Percentiles rank a stretch among this genome's conserved stretches.
Conservation (phyloP, 2,113 vertebrate genomes). For the Callospermophilus lateralis region DNA sequence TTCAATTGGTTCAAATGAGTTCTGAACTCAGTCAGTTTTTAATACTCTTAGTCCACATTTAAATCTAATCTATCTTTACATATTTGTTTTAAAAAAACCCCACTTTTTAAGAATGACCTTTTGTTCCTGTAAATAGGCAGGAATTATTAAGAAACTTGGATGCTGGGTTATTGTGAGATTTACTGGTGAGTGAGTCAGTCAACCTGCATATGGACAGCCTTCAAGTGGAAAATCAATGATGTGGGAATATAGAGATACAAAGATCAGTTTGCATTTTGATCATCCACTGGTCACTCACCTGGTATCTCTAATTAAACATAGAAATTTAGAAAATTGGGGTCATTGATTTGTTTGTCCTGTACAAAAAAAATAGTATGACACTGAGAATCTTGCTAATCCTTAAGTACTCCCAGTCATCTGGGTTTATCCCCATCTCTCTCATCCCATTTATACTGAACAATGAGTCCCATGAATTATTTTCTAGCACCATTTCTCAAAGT, state of each 20-base stretch:
- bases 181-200: background rate
- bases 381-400: background rate
- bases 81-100: constrained; percentile 72
- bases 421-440: accelerated
- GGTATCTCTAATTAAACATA: background rate
- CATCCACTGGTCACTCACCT: background rate
- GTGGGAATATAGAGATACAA: background rate
- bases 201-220: background rate
- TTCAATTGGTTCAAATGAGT: constrained; percentile 47
- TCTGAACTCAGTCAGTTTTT: constrained; percentile 68
- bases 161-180: background rate
- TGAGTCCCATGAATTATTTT: background rate
- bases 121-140: constrained; percentile 64
- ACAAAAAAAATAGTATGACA: background rate
- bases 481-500: background rate
- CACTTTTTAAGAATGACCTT: constrained; percentile 72
- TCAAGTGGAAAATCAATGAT: background rate
- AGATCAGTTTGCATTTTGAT: background rate
- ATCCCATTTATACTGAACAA: background rate
- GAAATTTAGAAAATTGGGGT: background rate
- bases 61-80: constrained; percentile 55
- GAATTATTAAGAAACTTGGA: constrained; percentile 60
- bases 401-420: background rate
- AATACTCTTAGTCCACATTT: background rate
- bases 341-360: background rate